Evolutionary conservation across 2,113 vertebrate genomes (phyloP), one percentile per base, ranked within the genome.

Genomic region (Suncus etruscus): DNA sequence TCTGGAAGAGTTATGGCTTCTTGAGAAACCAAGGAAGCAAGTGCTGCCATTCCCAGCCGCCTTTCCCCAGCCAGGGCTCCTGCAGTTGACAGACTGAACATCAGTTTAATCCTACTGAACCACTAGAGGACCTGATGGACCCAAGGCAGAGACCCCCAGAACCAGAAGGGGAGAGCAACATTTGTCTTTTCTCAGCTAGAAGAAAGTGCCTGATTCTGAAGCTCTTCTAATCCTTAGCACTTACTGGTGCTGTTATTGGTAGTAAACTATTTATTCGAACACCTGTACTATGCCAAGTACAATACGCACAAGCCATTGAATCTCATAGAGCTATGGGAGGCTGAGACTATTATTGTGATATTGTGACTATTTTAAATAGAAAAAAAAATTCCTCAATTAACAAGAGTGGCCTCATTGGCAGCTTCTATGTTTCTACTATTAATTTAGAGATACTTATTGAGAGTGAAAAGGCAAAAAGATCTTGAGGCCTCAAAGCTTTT

Each of bases 1-100:
- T 94, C 94, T 94, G 94, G 61, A 94, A 96, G 96, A 94, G 80
- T 95, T 94, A 93, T 58, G 83, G 79, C 83, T 93, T 94, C 65
- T 66, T 65, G 93, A 86, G 92, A 95, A 95, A 75, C 83, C 83
- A 86, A 68, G 0, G 6, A 61, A 89, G 88, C 91, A 91, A 95
- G 72, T 7, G 32, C 81, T 84, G 73, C 80, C 77, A 11, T 68
- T 58, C 47, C 80, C 76, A 68, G n/a, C 25, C 32, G 58, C 87
- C 27, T 90, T 66, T 74, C 29, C 61, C 16, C 1, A 1, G 27
- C 29, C 77, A 48, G 65, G 25, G 69, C 48, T 94, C 77, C 73
- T 68, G 69, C 58, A 12, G 4, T 54, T 83, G 61, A 83, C 31
- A 58, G 83, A 90, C 80, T 22, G 58, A 74, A 39, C 47, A 63